These are phyloP conservation scores for Talpa occidentalis DNA, from an alignment of 2,113 vertebrate genomes.

Conservation along the genomic window DNA sequence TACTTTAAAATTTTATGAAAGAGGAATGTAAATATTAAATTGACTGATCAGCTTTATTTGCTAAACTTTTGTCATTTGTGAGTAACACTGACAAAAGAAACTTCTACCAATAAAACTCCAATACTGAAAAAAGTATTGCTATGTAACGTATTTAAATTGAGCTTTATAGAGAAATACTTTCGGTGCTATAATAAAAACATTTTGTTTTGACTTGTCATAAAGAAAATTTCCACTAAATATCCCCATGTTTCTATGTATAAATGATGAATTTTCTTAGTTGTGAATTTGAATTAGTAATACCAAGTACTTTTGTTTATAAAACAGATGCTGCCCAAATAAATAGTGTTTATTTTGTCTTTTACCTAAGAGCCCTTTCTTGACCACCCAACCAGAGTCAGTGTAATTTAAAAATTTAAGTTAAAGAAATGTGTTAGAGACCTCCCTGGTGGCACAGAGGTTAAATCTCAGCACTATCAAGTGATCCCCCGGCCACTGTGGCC, in stretches of 20 bases:
- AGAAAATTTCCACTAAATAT: not conserved
- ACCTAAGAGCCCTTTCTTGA: not conserved
- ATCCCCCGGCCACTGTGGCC: too few species aligned
- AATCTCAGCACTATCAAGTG: too few species aligned
- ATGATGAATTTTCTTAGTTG: not conserved
- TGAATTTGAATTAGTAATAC: not conserved
- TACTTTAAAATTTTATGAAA: conserved; percentile 23
- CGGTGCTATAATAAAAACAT: not conserved
- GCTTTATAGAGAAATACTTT: not conserved
- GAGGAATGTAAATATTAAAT: conserved; percentile 1
- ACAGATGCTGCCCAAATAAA: not conserved
- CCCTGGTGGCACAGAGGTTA: too few species aligned
- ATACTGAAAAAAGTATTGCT: not conserved
- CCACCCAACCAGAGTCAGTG: not conserved
- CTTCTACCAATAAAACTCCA: not conserved
- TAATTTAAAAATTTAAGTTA: not conserved
- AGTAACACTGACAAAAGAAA: not conserved
- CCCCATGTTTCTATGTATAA: not conserved
- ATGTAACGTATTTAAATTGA: not conserved
- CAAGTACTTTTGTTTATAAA: conserved; percentile 3
- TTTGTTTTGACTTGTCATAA: conserved; percentile 15
- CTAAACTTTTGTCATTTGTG: not conserved
- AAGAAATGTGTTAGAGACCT: too few species aligned
- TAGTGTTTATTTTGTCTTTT: not conserved
- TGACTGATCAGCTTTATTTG: not conserved